Evolutionary conservation across 2,113 vertebrate genomes (phyloP).

Genomic region (Agapornis roseicollis): DNA sequence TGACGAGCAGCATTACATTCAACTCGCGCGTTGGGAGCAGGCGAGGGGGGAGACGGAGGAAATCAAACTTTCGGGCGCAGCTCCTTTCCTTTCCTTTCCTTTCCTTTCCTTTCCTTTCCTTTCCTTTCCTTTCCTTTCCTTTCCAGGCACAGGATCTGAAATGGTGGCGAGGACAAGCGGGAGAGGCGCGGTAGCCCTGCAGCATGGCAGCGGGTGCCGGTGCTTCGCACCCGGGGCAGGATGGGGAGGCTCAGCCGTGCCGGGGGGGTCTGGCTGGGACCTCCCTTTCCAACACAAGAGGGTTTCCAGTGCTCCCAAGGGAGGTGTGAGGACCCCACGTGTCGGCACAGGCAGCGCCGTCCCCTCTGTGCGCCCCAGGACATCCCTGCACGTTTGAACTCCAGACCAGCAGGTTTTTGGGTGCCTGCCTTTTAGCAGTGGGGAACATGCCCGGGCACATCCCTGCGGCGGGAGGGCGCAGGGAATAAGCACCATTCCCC

Average conservation of each 20-base stretch:
- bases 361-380: fast-evolving
- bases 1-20: constrained; percentile 69
- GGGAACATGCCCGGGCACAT: constrained; percentile 14
- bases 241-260: fast-evolving
- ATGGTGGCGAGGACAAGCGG: fast-evolving
- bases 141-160: neutral
- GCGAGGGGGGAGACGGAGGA: neutral
- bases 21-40: constrained; percentile 23
- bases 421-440: neutral
- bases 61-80: neutral
- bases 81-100: neutral
- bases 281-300: neutral
- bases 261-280: neutral
- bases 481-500: neutral
- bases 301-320: neutral
- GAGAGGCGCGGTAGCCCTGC: fast-evolving
- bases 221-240: too few species aligned
- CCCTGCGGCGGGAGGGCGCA: neutral
- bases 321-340: neutral
- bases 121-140: too few species aligned
- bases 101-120: too few species aligned
- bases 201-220: neutral
- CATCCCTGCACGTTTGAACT: neutral
- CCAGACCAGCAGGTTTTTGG: neutral
- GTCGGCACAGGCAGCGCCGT: neutral